Base-by-base conservation (phyloP, 2,888 invertebrate genomes). In the Synergus itoensis region DNA sequence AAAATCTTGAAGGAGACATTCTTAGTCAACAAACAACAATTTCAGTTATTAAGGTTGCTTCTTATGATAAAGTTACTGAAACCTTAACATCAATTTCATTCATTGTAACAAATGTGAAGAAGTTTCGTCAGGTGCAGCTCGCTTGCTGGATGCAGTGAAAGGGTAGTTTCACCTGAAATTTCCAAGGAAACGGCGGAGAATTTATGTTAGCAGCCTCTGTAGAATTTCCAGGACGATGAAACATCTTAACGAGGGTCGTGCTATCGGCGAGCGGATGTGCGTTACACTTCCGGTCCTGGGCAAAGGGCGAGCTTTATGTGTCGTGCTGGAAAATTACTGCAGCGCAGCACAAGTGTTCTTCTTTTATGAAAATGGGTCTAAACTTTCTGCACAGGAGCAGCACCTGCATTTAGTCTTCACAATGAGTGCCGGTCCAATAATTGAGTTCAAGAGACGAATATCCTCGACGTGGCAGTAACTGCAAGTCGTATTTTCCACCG, bases 241-340 rank as follows among this genome's bases (percentile, higher is more conserved):
- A 87, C 87, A 85, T 88, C 86, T 87, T 88, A 88, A 88, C 86
- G 88, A 87, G 86, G 86, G 85, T 84, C 86, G 82, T 84, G 85
- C 86, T 86, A 88, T 87, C 86, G 87, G 84, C 82, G 84, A 84
- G 80, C 86, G 86, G 84, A 87, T 85, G 85, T 84, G 84, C 85
- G 84, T 86, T 85, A 82, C 82, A 82, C 85, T 86, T 87, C 86
- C 86, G 87, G 82, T 62, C 82, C 80, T 78, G 78, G 83, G 81
- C 79, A 80, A 78, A 80, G 82, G 82, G 79, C 76, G 78, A 77
- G 77, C 78, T 80, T 78, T 81, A 75, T 81, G 75, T 62, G 79
- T 77, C 76, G 78, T 62, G 80, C 53, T 75, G 82, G 36, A 53
- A 69, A 88, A 85, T 84, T 85, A 87, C 82, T 86, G 85, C 80